Conservation (phyloP, 2,888 invertebrate genomes). For the Drymonia ruficornis region DNA sequence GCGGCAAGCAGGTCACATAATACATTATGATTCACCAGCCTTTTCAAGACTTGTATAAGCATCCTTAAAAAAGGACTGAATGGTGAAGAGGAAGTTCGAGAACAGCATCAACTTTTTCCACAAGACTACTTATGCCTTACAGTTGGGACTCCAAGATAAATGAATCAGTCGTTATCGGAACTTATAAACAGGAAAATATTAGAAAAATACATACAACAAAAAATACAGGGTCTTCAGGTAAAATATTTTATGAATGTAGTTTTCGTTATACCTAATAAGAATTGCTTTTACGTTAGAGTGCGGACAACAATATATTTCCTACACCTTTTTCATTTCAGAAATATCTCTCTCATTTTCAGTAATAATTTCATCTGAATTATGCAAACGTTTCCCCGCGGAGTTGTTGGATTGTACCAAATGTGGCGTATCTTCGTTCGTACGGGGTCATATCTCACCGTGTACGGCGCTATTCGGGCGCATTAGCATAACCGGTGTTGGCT, state of each 20-base stretch:
- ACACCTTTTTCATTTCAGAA: neutral
- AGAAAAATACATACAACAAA: no score
- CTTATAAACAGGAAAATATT: neutral
- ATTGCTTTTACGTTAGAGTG: neutral
- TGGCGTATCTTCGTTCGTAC: neutral
- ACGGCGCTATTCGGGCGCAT: slow-evolving; percentile 8
- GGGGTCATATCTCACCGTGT: neutral
- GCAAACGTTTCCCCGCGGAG: neutral
- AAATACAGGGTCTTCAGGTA: no score
- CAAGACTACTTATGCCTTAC: no score
- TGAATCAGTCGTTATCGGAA: neutral
- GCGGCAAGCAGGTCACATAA: neutral
- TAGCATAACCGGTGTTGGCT: slow-evolving; percentile 52
- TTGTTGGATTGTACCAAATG: neutral
- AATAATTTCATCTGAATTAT: neutral
- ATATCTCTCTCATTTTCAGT: neutral
- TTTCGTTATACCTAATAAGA: no score
- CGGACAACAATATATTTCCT: neutral
- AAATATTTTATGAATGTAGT: no score
- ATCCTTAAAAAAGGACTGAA: neutral
- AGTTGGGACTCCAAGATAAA: neutral
- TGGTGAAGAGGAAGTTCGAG: no score
- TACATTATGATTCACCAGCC: neutral
- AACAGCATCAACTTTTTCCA: no score
- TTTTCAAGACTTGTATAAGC: neutral